These are phyloP conservation scores for Aulostomus chinensis DNA, from an alignment of 2,797 vertebrate species.

Conservation along the genomic window DNA sequence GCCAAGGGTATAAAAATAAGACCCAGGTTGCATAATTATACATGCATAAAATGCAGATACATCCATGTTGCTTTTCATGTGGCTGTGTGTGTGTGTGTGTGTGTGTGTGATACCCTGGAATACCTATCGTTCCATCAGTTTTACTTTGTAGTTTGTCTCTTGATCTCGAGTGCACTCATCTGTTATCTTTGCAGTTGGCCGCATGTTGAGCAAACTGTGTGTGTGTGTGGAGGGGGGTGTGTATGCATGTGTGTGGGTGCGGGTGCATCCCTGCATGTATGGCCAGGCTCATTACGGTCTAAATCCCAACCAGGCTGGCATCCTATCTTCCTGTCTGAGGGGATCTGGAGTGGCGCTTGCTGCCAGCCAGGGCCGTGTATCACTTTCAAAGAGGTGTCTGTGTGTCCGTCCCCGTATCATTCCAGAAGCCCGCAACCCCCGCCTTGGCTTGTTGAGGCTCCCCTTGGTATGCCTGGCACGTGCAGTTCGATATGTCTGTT, in stretches of 20 bases:
- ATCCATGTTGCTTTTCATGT: no score
- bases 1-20: no score
- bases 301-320: conserved; percentile 73
- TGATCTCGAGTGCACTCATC: conserved; percentile 21
- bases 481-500: conserved; percentile 37
- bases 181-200: conserved; percentile 61
- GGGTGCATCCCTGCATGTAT: conserved; percentile 3
- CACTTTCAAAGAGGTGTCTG: conserved; percentile 82
- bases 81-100: conserved; percentile 7
- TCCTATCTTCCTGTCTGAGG: conserved; percentile 70
- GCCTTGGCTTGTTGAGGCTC: conserved; percentile 64
- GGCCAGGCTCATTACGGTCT: conserved; percentile 57
- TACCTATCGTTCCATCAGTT: conserved; percentile 26
- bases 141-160: conserved; percentile 53
- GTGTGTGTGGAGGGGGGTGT: no score
- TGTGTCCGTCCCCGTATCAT: conserved; percentile 64
- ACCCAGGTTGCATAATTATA: no score
- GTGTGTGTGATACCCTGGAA: conserved; percentile 18
- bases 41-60: no score
- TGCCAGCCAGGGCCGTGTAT: conserved; percentile 73
- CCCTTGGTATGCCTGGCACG: conserved; percentile 71
- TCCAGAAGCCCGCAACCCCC: conserved; percentile 40
- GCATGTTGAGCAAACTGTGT: conserved; percentile 49
- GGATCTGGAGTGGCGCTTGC: conserved; percentile 76
- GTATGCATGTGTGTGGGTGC: no score